These are phyloP conservation scores for Eolophus roseicapilla DNA, from an alignment of 2,113 vertebrate genomes.

Conservation along the genomic window DNA sequence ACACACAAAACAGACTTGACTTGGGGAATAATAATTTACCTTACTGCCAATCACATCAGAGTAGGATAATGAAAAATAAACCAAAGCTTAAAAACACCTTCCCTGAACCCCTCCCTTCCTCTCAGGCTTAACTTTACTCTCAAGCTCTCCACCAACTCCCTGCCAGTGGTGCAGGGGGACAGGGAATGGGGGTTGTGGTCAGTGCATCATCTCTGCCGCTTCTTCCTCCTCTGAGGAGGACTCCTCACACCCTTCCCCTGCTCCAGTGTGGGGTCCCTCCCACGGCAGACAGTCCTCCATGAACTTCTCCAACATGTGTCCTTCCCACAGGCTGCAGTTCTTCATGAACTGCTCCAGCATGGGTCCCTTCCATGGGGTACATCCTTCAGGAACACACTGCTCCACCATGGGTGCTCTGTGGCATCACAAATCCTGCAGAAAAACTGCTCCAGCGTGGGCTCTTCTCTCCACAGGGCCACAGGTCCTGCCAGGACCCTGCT, in stretches of 20 bases:
- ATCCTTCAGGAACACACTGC: background rate
- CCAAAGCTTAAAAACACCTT: background rate
- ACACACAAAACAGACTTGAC: rapidly evolving
- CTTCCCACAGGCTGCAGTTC: background rate
- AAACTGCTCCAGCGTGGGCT: background rate
- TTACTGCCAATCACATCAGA: background rate
- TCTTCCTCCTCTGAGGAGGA: background rate
- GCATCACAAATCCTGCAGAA: background rate
- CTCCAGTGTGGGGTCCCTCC: no score
- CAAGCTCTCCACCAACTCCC: background rate
- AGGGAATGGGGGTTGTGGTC: no score
- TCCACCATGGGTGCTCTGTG: background rate
- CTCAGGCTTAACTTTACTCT: background rate
- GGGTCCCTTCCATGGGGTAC: background rate
- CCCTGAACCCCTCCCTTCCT: background rate
- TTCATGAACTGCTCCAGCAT: background rate
- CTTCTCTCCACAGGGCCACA: background rate
- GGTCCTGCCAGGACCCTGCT: background rate
- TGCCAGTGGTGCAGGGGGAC: background rate
- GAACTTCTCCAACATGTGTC: rapidly evolving
- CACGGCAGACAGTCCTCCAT: background rate
- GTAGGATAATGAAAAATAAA: background rate
- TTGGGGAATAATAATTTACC: background rate
- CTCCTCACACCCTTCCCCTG: background rate
- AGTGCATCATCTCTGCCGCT: background rate